A percentile compares a stretch with the other conserved stretches of the same genome.
Evolutionary conservation across 1,140 invertebrate species (phyloP).

Genomic region (Trichogramma pretiosum): DNA sequence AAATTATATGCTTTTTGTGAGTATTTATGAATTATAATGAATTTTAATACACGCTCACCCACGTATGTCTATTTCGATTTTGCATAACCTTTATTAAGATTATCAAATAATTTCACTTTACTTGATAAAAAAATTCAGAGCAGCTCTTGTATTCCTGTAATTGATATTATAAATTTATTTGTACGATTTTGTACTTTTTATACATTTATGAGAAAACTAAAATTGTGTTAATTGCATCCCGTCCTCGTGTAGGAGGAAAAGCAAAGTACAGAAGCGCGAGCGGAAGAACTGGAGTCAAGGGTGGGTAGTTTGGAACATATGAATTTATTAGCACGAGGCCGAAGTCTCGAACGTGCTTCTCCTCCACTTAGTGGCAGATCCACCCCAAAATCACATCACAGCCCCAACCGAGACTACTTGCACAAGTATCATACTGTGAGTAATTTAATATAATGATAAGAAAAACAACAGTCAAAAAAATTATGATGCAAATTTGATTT

Average conservation of each 20-base stretch:
- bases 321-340: slow-evolving; percentile 71
- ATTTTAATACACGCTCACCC: no score
- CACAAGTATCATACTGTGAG: slow-evolving; percentile 78
- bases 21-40: no score
- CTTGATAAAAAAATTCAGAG: no score
- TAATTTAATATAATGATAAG: slow-evolving; percentile 20
- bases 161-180: no score
- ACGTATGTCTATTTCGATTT: no score
- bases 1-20: no score
- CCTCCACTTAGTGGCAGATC: slow-evolving; percentile 73
- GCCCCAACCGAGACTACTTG: slow-evolving; percentile 68
- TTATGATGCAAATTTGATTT: no score
- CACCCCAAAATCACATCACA: slow-evolving; percentile 68
- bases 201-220: slow-evolving; percentile 5
- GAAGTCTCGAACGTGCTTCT: slow-evolving; percentile 64
- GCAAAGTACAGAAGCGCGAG: slow-evolving; percentile 90
- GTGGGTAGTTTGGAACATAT: slow-evolving; percentile 92
- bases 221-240: slow-evolving; percentile 16
- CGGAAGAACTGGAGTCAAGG: slow-evolving; percentile 93
- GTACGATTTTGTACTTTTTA: no score
- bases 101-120: no score
- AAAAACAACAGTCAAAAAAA: no score
- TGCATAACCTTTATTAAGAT: no score
- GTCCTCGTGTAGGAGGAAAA: slow-evolving; percentile 88
- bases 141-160: no score